Conservation (phyloP, 2,797 vertebrate species). For the Glyptemys insculpta region DNA sequence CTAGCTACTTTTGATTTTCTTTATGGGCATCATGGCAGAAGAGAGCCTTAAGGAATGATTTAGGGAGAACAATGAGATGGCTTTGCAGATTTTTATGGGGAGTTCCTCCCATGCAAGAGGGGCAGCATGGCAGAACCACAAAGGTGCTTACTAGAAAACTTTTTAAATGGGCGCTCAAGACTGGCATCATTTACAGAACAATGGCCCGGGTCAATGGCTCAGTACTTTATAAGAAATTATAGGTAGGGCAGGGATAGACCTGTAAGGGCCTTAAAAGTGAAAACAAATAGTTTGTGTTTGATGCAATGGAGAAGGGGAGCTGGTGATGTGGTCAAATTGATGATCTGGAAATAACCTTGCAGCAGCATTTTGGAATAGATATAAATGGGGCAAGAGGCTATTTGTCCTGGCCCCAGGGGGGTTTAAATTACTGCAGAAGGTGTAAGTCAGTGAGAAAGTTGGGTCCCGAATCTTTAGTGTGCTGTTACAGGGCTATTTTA, state of each 20-base stretch:
- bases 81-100: constrained; percentile 5
- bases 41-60: neutral
- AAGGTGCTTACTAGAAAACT: neutral
- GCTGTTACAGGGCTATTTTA: neutral
- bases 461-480: rapidly evolving
- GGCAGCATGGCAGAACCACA: neutral
- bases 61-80: neutral
- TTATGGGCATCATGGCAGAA: constrained; percentile 1
- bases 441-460: rapidly evolving
- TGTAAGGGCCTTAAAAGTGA: neutral
- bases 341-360: neutral
- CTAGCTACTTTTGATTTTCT: neutral
- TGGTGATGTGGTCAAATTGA: neutral
- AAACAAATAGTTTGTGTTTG: neutral
- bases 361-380: neutral
- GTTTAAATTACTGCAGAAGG: neutral
- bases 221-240: neutral
- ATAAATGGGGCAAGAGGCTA: rapidly evolving
- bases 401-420: neutral
- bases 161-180: rapidly evolving
- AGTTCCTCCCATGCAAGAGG: neutral
- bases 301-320: neutral
- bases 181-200: neutral
- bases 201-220: neutral
- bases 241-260: neutral